Percentiles rank a stretch among this genome's conserved stretches.
Conservation (phyloP, 2,888 invertebrate genomes). For the Vannuccia rotundouncinata region DNA sequence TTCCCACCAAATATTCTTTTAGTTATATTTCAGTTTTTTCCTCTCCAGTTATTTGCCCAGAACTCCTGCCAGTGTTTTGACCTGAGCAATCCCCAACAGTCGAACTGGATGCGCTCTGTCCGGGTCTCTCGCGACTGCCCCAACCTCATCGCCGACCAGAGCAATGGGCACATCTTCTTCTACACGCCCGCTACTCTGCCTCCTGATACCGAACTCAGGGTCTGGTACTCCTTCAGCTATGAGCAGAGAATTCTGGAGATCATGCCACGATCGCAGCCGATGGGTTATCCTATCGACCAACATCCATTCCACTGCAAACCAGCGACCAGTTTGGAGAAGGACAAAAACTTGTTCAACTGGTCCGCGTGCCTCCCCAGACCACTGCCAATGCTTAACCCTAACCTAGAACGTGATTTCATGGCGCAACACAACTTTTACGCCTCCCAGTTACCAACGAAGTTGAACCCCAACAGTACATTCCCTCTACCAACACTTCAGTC, state of each 20-base stretch:
- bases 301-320: neutral
- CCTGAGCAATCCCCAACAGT: neutral
- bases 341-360: neutral
- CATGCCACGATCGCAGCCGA: neutral
- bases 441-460: neutral
- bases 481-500: neutral
- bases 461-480: neutral
- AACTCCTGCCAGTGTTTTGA: slow-evolving; percentile 1
- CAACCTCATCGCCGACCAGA: slow-evolving; percentile 13
- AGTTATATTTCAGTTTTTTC: too few species aligned
- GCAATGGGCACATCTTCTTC: slow-evolving; percentile 2
- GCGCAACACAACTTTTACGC: neutral
- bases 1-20: too few species aligned
- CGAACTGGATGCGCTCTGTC: slow-evolving; percentile 13
- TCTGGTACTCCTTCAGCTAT: neutral
- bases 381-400: neutral
- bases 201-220: slow-evolving; percentile 8
- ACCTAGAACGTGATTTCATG: neutral
- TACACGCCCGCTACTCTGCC: neutral
- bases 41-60: neutral
- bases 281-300: neutral
- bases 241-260: neutral
- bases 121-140: slow-evolving; percentile 8
- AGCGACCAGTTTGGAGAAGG: neutral
- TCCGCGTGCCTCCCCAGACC: neutral